These are phyloP conservation scores for Psix sp. DNA, from an alignment of 1,140 invertebrate genomes.

Conservation along the genomic window DNA sequence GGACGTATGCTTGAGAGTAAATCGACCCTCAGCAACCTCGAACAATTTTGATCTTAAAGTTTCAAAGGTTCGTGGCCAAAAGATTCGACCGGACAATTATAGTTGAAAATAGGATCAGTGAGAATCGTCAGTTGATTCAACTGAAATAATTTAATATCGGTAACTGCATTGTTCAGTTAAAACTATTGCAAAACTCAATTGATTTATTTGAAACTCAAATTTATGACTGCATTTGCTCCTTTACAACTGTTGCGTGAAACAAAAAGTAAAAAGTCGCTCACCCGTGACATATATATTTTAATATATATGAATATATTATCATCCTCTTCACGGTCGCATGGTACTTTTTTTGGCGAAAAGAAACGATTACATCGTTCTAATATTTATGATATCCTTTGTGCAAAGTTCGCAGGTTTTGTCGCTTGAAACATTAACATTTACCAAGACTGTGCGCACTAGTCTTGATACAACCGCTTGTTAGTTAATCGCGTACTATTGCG, in stretches of 20 bases:
- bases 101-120: slow-evolving; percentile 38
- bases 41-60: slow-evolving; percentile 25
- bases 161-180: slow-evolving; percentile 41
- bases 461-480: slow-evolving; percentile 4
- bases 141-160: slow-evolving; percentile 52
- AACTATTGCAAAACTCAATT: slow-evolving; percentile 55
- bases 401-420: slow-evolving; percentile 9
- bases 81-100: slow-evolving; percentile 42
- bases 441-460: neutral
- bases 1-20: slow-evolving; percentile 1
- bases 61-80: slow-evolving; percentile 36
- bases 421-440: slow-evolving; percentile 21
- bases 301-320: slow-evolving; percentile 33
- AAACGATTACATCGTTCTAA: neutral
- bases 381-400: no score
- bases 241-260: slow-evolving; percentile 37
- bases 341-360: neutral
- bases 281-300: slow-evolving; percentile 31
- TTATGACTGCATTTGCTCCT: slow-evolving; percentile 47
- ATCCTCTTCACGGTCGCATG: neutral
- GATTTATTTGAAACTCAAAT: slow-evolving; percentile 46
- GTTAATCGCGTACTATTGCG: slow-evolving; percentile 3
- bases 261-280: slow-evolving; percentile 8
- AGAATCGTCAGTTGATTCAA: slow-evolving; percentile 50
- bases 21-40: neutral